Evolutionary conservation across 2,113 vertebrate species (phyloP).

Genomic region (Rhegmatorhina hoffmannsi): DNA sequence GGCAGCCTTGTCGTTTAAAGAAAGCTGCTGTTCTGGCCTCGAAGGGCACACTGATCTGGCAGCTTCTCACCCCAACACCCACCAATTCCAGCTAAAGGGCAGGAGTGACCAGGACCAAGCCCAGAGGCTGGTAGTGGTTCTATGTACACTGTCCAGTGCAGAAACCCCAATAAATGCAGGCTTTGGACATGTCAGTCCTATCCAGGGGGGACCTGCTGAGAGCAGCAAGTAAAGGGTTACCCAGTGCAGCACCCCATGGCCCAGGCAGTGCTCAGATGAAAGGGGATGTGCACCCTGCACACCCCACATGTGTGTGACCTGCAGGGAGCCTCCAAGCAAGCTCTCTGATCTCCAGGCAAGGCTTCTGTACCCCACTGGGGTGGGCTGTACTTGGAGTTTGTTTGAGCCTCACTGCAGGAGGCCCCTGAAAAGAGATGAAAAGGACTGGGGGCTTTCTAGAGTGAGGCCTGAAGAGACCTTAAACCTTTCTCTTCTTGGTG

Average conservation of each 20-base stretch:
- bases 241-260: not conserved
- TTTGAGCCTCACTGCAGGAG: not conserved
- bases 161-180: accelerated
- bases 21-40: not conserved
- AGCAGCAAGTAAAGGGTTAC: not conserved
- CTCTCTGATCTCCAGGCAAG: not conserved
- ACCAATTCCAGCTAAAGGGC: accelerated
- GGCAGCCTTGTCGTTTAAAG: not conserved
- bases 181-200: not conserved
- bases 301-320: not conserved
- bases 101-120: not conserved
- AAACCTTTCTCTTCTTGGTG: not conserved
- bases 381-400: not conserved
- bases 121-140: not conserved
- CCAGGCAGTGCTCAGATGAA: not conserved
- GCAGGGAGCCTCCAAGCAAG: not conserved
- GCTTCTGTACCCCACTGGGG: not conserved
- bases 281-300: not conserved
- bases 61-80: not conserved
- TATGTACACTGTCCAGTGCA: not conserved
- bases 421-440: not conserved
- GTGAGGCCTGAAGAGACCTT: not conserved
- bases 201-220: not conserved
- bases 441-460: not conserved
- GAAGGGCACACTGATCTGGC: not conserved